A percentile compares a stretch with the other conserved stretches of the same genome.
Conservation (phyloP, 2,888 invertebrate genomes). For the Thecophora atra region DNA sequence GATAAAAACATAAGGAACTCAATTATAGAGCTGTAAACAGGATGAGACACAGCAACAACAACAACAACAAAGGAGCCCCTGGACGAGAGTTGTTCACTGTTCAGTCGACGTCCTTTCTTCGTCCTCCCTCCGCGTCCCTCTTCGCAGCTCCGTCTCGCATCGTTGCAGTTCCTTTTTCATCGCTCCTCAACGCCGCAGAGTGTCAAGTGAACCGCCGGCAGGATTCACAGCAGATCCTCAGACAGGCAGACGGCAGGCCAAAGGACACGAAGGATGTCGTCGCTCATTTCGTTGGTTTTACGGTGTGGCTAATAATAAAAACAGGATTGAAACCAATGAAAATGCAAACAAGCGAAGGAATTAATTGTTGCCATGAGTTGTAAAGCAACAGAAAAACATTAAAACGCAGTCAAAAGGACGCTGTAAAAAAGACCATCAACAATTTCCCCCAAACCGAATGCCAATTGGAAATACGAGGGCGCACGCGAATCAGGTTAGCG, state of each 20-base stretch:
- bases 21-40: constrained; percentile 24
- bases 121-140: not conserved
- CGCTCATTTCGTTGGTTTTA: constrained; percentile 23
- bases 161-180: not conserved
- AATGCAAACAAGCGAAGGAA: constrained; percentile 31
- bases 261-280: constrained; percentile 8
- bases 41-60: no score
- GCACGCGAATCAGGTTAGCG: no score
- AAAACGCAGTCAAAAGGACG: not conserved
- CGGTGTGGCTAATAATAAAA: constrained; percentile 24
- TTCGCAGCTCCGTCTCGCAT: no score
- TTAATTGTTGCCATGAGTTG: constrained; percentile 31
- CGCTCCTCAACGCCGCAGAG: not conserved
- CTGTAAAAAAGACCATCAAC: not conserved
- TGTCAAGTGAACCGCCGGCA: not conserved
- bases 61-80: not conserved
- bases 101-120: not conserved
- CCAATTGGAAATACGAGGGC: no score
- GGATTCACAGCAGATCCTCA: not conserved
- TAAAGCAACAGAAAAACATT: constrained; percentile 2
- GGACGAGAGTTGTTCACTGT: not conserved
- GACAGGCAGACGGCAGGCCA: not conserved
- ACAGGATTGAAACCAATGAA: constrained; percentile 28
- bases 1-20: constrained; percentile 19
- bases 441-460: no score